phyloP scores from a whole-genome alignment of 2,797 vertebrate genomes.

The Taenioides sp. region DNA sequence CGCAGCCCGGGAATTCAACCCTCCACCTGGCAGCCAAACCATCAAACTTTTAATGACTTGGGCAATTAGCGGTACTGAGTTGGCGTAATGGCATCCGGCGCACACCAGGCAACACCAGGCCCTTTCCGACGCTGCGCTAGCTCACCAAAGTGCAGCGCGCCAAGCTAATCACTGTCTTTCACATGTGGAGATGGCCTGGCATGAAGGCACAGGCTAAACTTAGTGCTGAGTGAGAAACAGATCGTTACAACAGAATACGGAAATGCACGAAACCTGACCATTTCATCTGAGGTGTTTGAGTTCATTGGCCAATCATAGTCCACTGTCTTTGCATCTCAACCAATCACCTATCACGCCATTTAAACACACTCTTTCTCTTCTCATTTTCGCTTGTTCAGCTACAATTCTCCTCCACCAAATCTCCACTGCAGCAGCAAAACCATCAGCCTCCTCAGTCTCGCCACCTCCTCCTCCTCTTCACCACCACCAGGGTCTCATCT shows the following conservation, averaged over 20 bases:
- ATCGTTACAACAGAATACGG: background rate
- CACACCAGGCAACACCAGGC: constrained; percentile 50
- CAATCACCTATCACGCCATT: too few species aligned
- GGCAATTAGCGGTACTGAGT: constrained; percentile 81
- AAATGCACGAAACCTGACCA: background rate
- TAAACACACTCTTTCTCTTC: background rate
- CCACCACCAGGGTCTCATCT: too few species aligned
- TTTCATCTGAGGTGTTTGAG: background rate
- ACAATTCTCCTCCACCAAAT: background rate
- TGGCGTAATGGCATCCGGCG: constrained; percentile 77
- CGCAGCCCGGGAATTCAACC: constrained; percentile 73
- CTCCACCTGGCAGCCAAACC: constrained; percentile 80
- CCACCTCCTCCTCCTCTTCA: background rate
- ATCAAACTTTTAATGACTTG: constrained; percentile 86
- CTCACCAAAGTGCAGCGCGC: constrained; percentile 48
- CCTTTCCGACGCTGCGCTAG: constrained; percentile 20
- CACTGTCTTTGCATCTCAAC: too few species aligned
- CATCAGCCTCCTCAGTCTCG: background rate
- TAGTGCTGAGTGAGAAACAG: constrained; percentile 27
- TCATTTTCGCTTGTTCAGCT: background rate
- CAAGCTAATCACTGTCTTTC: constrained; percentile 21
- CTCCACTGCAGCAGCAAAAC: background rate
- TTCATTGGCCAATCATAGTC: too few species aligned
- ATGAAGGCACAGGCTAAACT: constrained; percentile 14
- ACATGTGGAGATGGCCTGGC: constrained; percentile 17